Conservation (phyloP, 2,113 vertebrate genomes). For the Aldabrachelys gigantea region DNA sequence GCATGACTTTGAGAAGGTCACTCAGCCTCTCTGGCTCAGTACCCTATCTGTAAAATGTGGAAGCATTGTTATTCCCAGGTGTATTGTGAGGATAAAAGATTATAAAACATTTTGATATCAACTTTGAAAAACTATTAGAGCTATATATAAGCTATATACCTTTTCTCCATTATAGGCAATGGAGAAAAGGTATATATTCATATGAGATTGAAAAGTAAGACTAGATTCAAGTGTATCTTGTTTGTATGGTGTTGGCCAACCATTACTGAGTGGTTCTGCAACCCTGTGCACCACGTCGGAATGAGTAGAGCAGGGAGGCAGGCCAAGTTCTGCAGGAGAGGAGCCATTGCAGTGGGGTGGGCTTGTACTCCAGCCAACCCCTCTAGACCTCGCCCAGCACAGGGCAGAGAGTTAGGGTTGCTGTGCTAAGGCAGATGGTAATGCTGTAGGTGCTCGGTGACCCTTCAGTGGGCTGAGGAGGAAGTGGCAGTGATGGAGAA, state of each 20-base stretch:
- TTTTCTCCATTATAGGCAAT: not conserved
- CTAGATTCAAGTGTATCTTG: not conserved
- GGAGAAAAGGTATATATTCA: not conserved
- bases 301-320: not conserved
- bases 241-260: not conserved
- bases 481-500: not conserved
- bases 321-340: not conserved
- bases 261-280: not conserved
- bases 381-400: not conserved
- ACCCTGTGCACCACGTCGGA: not conserved
- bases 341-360: not conserved
- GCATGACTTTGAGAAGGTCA: not conserved
- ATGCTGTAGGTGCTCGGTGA: not conserved
- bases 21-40: not conserved
- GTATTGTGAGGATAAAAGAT: not conserved
- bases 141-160: too few species aligned
- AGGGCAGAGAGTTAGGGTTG: not conserved
- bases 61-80: not conserved
- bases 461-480: not conserved
- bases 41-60: not conserved
- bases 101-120: not conserved
- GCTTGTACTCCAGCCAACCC: not conserved
- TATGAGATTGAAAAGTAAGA: not conserved
- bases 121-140: not conserved
- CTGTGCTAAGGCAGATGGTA: not conserved